Evolutionary conservation across 2,888 invertebrate species (phyloP).

Genomic region (Oeneis ivallda): DNA sequence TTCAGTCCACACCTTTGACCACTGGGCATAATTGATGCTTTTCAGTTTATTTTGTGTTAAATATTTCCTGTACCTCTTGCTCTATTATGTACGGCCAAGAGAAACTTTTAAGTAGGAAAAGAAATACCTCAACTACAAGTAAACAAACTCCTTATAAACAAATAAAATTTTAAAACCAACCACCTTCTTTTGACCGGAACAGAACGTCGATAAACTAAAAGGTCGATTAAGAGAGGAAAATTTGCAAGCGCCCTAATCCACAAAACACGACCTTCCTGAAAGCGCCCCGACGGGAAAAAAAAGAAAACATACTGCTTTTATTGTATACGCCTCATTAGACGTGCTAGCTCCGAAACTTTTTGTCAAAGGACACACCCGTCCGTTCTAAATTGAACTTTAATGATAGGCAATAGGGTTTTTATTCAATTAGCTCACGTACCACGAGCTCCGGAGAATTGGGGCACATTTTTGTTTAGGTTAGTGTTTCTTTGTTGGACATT

Average conservation of each 20-base stretch:
- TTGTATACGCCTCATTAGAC: conserved; percentile 63
- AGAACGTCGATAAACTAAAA: conserved; percentile 28
- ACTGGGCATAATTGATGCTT: too few species aligned
- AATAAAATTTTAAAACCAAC: not conserved
- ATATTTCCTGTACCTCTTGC: too few species aligned
- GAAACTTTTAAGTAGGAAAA: not conserved
- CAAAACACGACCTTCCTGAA: conserved; percentile 44
- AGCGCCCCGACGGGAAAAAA: conserved; percentile 42
- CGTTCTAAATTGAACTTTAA: conserved; percentile 41
- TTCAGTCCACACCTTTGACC: too few species aligned
- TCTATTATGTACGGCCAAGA: not conserved
- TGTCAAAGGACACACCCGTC: conserved; percentile 49
- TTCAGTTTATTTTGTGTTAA: too few species aligned
- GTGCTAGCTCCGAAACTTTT: conserved; percentile 51
- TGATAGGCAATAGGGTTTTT: conserved; percentile 32
- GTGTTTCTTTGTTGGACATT: conserved; percentile 52
- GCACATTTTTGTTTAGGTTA: conserved; percentile 55
- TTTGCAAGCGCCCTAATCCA: conserved; percentile 37
- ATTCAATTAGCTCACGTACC: conserved; percentile 33
- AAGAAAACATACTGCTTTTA: conserved; percentile 53
- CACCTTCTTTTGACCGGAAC: conserved; percentile 8
- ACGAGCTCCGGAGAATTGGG: conserved; percentile 48
- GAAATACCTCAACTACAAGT: not conserved
- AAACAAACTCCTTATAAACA: not conserved
- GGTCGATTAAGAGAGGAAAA: conserved; percentile 34